A percentile compares a stretch with the other conserved stretches of the same genome.
Conservation (phyloP, 2,797 vertebrate genomes). For the Oreochromis mossambicus region DNA sequence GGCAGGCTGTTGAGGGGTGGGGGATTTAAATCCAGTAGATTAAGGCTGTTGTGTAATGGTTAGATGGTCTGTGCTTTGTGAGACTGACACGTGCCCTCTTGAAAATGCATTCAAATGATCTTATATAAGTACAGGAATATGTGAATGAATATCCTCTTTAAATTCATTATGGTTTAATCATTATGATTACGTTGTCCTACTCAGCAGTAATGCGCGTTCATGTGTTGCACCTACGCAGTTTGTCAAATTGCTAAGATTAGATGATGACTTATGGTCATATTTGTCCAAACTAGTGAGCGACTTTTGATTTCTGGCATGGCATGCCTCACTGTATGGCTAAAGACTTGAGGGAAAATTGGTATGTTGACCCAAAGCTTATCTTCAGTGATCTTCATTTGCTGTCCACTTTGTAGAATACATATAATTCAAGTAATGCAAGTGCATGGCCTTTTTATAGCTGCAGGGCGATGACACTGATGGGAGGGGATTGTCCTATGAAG, state of each 20-base stretch:
- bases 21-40: neutral
- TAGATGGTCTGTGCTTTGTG: neutral
- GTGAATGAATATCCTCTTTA: neutral
- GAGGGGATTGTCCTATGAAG: slow-evolving; percentile 7
- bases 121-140: neutral
- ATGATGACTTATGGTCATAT: neutral
- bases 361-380: neutral
- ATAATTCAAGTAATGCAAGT: neutral
- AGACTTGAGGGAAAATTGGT: neutral
- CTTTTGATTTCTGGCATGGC: neutral
- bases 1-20: neutral
- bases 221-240: neutral
- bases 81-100: neutral
- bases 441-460: neutral
- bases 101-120: neutral
- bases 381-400: neutral
- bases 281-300: neutral
- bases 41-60: neutral
- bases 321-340: neutral
- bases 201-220: neutral
- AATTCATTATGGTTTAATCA: neutral
- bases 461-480: neutral
- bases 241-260: neutral
- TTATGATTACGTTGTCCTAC: neutral
- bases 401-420: neutral